phyloP scores from a whole-genome alignment of 1,140 invertebrate genomes.

The Trichonephila clavipes region DNA sequence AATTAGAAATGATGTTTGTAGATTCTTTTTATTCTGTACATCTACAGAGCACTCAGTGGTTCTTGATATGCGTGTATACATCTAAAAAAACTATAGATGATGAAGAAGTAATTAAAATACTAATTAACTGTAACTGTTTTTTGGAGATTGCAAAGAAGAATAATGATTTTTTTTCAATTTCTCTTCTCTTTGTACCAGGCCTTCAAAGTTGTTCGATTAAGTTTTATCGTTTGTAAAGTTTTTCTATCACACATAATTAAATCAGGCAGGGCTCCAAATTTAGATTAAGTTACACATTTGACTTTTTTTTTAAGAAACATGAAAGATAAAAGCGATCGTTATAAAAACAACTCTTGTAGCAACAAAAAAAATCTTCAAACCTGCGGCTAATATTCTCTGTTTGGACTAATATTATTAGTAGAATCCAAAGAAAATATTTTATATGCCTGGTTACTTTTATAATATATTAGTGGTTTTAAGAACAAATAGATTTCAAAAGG shows the following conservation, averaged over 20 bases:
- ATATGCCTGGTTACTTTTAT: too few species aligned
- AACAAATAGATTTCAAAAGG: too few species aligned
- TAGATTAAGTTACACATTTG: neutral
- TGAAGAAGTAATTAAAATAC: constrained; percentile 34
- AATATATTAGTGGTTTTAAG: too few species aligned
- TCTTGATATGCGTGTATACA: neutral
- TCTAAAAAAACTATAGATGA: neutral
- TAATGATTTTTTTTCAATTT: neutral
- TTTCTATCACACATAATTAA: neutral
- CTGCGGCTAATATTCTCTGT: too few species aligned
- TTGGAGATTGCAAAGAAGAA: neutral
- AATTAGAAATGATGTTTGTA: constrained; percentile 9
- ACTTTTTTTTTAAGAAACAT: neutral
- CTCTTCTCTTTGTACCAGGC: neutral
- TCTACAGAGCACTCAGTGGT: neutral
- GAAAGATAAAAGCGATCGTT: neutral
- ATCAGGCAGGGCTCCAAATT: neutral
- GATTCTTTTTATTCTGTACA: neutral
- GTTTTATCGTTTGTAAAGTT: neutral
- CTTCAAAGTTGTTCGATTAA: neutral
- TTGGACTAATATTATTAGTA: too few species aligned
- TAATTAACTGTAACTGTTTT: constrained; percentile 23
- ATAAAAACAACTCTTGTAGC: neutral
- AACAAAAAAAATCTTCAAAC: too few species aligned
- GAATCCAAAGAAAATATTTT: too few species aligned